A percentile compares a stretch with the other conserved stretches of the same genome.
Evolutionary conservation across 2,888 invertebrate genomes (phyloP).

Genomic region (Chironomus riparius): DNA sequence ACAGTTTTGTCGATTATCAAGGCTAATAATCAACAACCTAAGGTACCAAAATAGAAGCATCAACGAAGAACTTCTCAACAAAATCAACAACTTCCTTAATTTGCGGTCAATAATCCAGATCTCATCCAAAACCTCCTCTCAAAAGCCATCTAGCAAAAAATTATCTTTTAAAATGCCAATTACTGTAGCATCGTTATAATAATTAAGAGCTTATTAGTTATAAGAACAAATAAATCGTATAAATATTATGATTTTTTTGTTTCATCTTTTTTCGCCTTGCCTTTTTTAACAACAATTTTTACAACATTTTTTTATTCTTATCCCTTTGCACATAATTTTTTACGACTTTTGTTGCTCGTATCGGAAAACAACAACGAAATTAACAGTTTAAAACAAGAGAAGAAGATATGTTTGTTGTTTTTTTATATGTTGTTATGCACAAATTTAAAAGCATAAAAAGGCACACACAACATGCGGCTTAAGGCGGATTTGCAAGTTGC

Average conservation of each 20-base stretch:
- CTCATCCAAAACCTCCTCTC: no score
- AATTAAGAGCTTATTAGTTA: slow-evolving; percentile 27
- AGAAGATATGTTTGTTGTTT: slow-evolving; percentile 4
- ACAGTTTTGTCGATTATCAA: no score
- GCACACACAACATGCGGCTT: slow-evolving; percentile 13
- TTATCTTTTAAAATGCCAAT: no score
- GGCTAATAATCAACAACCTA: no score
- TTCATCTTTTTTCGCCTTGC: background rate
- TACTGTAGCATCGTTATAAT: background rate
- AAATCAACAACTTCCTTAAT: background rate
- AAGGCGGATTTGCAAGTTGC: slow-evolving; percentile 14
- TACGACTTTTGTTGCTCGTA: background rate
- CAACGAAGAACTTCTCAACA: background rate
- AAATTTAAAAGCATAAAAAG: background rate
- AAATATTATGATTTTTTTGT: background rate
- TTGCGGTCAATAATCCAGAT: background rate
- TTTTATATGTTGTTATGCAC: background rate
- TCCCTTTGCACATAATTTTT: background rate
- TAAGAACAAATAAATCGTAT: slow-evolving; percentile 25
- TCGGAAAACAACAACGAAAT: slow-evolving; percentile 15
- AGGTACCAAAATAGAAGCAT: background rate
- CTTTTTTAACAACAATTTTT: background rate
- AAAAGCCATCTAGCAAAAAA: no score
- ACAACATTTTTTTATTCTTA: background rate
- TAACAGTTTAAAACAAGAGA: slow-evolving; percentile 17